These are phyloP conservation scores for Orientallactaga sibirica DNA, from an alignment of 2,797 vertebrate genomes.

Conservation along the genomic window DNA sequence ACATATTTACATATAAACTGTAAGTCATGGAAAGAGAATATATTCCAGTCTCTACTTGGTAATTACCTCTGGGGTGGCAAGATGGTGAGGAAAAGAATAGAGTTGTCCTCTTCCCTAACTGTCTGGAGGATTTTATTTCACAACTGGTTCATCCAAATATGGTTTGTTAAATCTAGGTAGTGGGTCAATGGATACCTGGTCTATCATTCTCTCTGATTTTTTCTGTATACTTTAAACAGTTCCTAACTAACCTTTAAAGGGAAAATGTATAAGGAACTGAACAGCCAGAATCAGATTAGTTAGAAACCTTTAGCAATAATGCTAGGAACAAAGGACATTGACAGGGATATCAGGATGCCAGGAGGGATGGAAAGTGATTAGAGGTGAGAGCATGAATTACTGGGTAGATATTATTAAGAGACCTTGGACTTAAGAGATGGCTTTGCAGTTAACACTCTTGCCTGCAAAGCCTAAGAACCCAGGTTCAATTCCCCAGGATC, in stretches of 20 bases:
- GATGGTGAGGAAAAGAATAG: background rate
- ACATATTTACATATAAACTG: constrained; percentile 24
- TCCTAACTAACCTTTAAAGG: background rate
- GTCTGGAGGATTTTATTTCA: background rate
- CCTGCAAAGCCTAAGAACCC: too few relatives aligned
- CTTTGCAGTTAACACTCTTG: too few relatives aligned
- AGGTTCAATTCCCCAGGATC: too few relatives aligned
- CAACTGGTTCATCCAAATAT: background rate
- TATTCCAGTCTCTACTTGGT: background rate
- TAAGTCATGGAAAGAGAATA: constrained; percentile 14
- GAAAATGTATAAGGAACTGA: background rate
- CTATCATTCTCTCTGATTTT: background rate
- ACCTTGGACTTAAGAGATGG: background rate
- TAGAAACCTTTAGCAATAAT: background rate
- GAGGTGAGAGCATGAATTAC: background rate
- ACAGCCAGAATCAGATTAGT: background rate
- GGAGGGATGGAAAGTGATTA: background rate
- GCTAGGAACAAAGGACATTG: background rate
- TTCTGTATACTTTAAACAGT: constrained; percentile 14
- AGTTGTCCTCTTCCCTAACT: background rate
- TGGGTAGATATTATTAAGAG: background rate
- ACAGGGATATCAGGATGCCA: rapidly evolving
- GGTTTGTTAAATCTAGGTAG: background rate
- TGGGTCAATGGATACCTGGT: background rate
- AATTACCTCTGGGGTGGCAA: constrained; percentile 16